Base-by-base conservation (phyloP, 2,888 invertebrate species). In the Mimachlamys varia region DNA sequence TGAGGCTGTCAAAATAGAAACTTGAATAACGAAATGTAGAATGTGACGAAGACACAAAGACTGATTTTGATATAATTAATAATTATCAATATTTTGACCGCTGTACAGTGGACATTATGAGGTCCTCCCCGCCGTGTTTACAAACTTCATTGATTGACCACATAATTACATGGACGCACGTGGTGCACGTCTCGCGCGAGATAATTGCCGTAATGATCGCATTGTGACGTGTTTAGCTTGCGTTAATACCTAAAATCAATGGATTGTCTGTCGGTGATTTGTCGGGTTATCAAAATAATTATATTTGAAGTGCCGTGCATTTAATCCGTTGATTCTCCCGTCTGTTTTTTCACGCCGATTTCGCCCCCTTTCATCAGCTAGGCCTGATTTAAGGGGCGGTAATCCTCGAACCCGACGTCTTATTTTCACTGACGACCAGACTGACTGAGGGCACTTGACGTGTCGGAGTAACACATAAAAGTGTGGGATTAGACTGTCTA, bases 241-340 rank as follows among this genome's bases (percentile, higher is more conserved):
- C 33, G 76, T 76, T 76, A 76, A 76, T 33, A 76, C 76, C 76
- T 10, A 0, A 22, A 76, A 33, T 76, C 19, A 76, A 27, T 76
- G 33, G 76, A 33, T 76, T 76, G 10, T 33, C 33, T 27, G 33
- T 22, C 27, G 33, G 12, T 76, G 76, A 76, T 33, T 27, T 33
- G 76, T 76, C 33, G 15, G 76, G 76, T 76, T 76, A 76, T 76
- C 76, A 76, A 76, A 76, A 76, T 76, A 76, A 76, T 76, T 76
- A 76, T 76, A 76, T 76, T 22, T 76, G 27, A 33, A 76, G 76
- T 76, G 76, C 12, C 76, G 10, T 33, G 33, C 22, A 33, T 76
- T 76, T 76, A 76, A 76, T 76, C 76, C 22, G 33, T 76, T 33
- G 76, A 33, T 76, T 33, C 76, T 22, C 76, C 7, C 33, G 33